Base-by-base conservation (phyloP, 1,140 invertebrate species). In the Monochamus saltuarius region DNA sequence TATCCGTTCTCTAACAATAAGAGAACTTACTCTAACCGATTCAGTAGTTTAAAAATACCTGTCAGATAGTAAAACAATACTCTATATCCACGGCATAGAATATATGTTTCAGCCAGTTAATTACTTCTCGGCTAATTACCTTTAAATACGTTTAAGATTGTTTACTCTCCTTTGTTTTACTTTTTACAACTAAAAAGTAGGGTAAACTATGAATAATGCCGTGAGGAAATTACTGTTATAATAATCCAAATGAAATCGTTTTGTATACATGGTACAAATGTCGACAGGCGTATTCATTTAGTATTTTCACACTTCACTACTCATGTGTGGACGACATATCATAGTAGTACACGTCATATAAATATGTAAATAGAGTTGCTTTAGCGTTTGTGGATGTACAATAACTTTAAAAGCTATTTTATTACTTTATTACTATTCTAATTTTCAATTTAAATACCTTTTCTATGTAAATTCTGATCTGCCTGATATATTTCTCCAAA, bases 381-480 rank as follows among this genome's bases (percentile, higher is more conserved):
- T 61, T 66, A 66, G 57, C 67, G 59, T 64, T 61, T 63, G 67
- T 50, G 63, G 58, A 68, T 65, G 61, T 61, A 62, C 61, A 66
- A 66, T 68, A 66, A 68, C 64, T 62, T 47, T 65, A 66, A 66
- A 66, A 66, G 67, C 67, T 66, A 69, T 66, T 69, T 69, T 69
- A 69, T 69, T 69, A 69, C 67, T 69, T 69, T 69, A 69, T 69
- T 69, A 66, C 67, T 69, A 69, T 69, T 69, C 67, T 69, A 69
- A 69, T 69, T 69, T 64, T 66, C 64, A 64, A 69, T 69, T 69
- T 69, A 69, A 69, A 69, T 69, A 66, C 67, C 67, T 66, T 66
- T 69, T 69, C 64, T 69, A 69, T 69, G 67, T 64, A 66, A 69
- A 69, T 69, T 66, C 50, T 42, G 58, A 62, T 63, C 57, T 37